phyloP scores from a whole-genome alignment of 2,888 invertebrate species.

The Charanyca ferruginea region DNA sequence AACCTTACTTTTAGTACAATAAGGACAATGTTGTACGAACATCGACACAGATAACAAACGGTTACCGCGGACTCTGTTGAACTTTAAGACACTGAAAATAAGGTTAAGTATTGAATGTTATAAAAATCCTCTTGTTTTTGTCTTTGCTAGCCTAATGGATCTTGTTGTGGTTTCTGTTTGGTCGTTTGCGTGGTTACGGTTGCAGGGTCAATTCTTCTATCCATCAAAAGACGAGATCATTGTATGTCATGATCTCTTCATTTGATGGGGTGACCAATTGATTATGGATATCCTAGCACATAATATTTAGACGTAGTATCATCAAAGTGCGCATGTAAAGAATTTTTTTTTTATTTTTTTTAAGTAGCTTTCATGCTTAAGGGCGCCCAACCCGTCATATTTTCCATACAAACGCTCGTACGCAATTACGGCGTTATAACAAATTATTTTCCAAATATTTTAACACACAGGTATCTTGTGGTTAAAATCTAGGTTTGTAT shows the following conservation, averaged over 20 bases:
- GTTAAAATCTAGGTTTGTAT: no score
- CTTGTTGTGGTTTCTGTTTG: constrained; percentile 82
- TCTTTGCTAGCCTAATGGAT: constrained; percentile 19
- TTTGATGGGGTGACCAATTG: constrained; percentile 88
- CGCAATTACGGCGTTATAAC: no score
- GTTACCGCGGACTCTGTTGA: background rate
- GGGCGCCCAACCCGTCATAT: no score
- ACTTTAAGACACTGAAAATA: background rate
- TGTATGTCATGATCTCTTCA: constrained; percentile 55
- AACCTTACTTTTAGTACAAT: background rate
- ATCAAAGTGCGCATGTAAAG: constrained; percentile 39
- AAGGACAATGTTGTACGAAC: background rate
- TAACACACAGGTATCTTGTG: no score
- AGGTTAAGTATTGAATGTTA: background rate
- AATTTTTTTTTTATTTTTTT: constrained; percentile 25
- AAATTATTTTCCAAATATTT: no score
- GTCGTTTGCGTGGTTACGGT: constrained; percentile 82
- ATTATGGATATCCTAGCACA: constrained; percentile 88
- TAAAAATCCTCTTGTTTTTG: background rate
- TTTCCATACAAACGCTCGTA: no score
- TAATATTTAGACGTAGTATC: constrained; percentile 66
- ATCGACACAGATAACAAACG: no score
- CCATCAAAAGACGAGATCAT: constrained; percentile 79
- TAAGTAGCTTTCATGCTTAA: constrained; percentile 41
- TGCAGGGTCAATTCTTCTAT: constrained; percentile 87